Conservation (phyloP, 2,113 vertebrate genomes). For the Eubucco bourcierii region DNA sequence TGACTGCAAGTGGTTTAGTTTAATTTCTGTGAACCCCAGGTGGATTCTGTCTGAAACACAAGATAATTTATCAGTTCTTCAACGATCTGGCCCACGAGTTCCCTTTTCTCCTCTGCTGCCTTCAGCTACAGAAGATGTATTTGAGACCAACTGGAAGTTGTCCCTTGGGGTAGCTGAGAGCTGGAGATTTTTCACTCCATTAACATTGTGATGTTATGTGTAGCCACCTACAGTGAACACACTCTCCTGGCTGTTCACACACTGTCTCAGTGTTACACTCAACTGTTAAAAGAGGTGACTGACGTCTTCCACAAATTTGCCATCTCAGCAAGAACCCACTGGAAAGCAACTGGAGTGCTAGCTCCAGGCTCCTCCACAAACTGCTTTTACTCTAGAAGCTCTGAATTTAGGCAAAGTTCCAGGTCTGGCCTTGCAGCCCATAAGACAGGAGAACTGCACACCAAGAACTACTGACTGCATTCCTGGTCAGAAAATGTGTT, state of each 20-base stretch:
- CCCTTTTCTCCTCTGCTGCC: not conserved
- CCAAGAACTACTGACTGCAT: not conserved
- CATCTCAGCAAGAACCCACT: not conserved
- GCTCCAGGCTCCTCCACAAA: not conserved
- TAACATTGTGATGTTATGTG: not conserved
- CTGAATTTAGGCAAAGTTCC: not conserved
- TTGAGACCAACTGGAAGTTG: not conserved
- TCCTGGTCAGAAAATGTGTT: not conserved
- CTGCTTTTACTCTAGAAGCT: not conserved
- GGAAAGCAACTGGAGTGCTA: not conserved
- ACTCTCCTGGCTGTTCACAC: not conserved
- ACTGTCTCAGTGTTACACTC: not conserved
- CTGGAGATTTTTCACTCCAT: not conserved
- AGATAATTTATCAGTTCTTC: not conserved
- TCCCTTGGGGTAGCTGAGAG: not conserved
- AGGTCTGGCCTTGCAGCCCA: not conserved
- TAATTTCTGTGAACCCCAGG: conserved; percentile 16
- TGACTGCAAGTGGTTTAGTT: not conserved
- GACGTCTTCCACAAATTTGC: not conserved
- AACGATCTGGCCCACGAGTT: not conserved
- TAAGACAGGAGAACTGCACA: not conserved
- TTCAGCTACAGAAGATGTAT: not conserved
- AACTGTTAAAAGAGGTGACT: not conserved
- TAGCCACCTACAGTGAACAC: not conserved
- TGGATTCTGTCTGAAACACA: conserved; percentile 27